Conservation (phyloP, 2,888 invertebrate genomes). For the Cheilosia impressa region DNA sequence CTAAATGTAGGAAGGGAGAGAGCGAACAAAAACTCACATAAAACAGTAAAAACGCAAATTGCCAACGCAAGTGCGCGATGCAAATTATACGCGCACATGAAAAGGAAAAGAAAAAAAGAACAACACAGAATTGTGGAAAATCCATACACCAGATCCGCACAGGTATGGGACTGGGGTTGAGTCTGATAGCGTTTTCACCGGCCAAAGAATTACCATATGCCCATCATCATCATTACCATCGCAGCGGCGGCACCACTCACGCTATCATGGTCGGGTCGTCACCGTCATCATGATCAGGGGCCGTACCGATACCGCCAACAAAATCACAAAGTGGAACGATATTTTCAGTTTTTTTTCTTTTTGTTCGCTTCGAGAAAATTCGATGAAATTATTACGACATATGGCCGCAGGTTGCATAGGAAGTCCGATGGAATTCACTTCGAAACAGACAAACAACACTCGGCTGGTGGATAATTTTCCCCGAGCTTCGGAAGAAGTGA, state of each 20-base stretch:
- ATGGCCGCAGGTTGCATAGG: conserved; percentile 66
- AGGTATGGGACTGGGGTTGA: background rate
- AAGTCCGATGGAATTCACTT: conserved; percentile 42
- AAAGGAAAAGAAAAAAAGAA: background rate
- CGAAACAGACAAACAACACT: background rate
- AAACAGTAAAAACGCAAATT: conserved; percentile 59
- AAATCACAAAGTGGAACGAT: conserved; percentile 68
- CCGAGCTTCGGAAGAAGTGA: conserved; percentile 66
- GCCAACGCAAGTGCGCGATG: conserved; percentile 47
- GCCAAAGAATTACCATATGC: conserved; percentile 63
- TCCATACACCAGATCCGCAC: conserved; percentile 19
- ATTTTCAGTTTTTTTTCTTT: conserved; percentile 42
- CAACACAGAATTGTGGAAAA: conserved; percentile 13
- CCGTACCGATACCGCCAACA: conserved; percentile 39
- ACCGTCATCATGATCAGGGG: conserved; percentile 12
- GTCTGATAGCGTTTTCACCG: conserved; percentile 37
- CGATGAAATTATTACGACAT: conserved; percentile 73
- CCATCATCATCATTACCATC: conserved; percentile 55
- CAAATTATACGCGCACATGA: conserved; percentile 8
- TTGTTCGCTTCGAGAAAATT: conserved; percentile 40
- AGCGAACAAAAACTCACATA: conserved; percentile 12
- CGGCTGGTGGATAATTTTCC: conserved; percentile 39
- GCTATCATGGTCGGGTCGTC: conserved; percentile 30
- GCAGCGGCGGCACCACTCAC: conserved; percentile 4
- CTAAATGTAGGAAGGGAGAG: background rate